A percentile compares a stretch with the other conserved stretches of the same genome.
These are phyloP conservation scores for Amphiura filiformis DNA, from an alignment of 35 echinoderm and acorn worm genomes.

Conservation along the genomic window DNA sequence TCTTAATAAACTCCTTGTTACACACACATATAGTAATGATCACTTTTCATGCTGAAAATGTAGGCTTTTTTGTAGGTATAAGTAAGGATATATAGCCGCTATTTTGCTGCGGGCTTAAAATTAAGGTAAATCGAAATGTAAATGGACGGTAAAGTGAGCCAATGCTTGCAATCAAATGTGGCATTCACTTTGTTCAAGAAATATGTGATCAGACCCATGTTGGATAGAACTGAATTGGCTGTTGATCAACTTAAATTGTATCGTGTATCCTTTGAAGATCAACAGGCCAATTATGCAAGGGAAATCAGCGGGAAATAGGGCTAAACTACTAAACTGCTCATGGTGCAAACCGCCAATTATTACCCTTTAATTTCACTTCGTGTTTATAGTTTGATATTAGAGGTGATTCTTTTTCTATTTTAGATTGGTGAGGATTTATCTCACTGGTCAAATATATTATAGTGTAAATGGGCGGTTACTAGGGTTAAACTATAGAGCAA, in stretches of 20 bases:
- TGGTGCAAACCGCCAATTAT: neutral
- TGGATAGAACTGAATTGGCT: conserved; percentile 5
- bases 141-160: neutral
- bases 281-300: neutral
- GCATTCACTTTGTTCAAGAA: neutral
- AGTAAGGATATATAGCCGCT: neutral
- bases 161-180: neutral
- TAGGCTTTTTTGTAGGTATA: neutral
- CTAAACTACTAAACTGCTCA: neutral
- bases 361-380: neutral
- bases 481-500: no score
- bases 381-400: no score
- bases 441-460: no score
- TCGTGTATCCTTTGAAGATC: neutral
- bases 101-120: neutral
- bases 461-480: no score
- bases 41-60: neutral
- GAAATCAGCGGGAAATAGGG: neutral
- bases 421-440: no score
- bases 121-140: neutral
- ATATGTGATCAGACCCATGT: neutral
- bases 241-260: conserved; percentile 5
- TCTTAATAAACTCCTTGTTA: neutral
- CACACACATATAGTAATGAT: conserved; percentile 8
- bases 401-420: no score